Evolutionary conservation across 2,797 vertebrate species (phyloP), one percentile per base, ranked within the genome.

Genomic region (Cichlasoma orientale): DNA sequence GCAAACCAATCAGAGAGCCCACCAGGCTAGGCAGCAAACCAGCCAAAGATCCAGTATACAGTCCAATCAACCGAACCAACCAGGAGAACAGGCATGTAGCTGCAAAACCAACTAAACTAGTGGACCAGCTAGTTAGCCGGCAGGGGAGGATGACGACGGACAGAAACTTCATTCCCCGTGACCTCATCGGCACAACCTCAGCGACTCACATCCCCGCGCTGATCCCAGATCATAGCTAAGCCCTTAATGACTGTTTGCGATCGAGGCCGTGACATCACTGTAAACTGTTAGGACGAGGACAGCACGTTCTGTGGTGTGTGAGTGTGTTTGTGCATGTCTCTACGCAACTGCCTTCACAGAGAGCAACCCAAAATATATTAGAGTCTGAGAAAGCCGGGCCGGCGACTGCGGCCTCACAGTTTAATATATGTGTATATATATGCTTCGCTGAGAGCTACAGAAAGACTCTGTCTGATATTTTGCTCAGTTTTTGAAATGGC

Each of bases 191-290:
- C 77, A 68, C 89, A 59, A 88, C 86, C 89, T 92, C 80, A 72
- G 78, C 77, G 75, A 88, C 86, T 91, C 88, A 78, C 88, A 90
- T 93, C 88, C 66, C 90, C 69, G 75, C 89, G 69, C 89, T 92
- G 93, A 94, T 93, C 93, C 90, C 77, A 92, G 94, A 95, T 95
- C 95, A 92, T 75, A 92, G 91, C 83, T 92, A 93, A 95, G 93
- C 92, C 88, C 81, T 88, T 95, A 94, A 96, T 96, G 92, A 93
- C 82, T 93, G 86, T 94, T 95, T 96, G 94, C 90, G 92, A 91
- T 84, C 66, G 79, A 88, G 91, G 78, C 89, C 27, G 88, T 96
- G 94, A 96, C 94, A 95, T 94, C 90, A 92, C 85, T 9, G 70
- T 86, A 88, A 91, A 88, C 91, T 55, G 75, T 38, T 68, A 6